These are phyloP conservation scores for Pocillopora grandis DNA, from an alignment of 92 coral and sea anemone genomes.

Conservation along the genomic window DNA sequence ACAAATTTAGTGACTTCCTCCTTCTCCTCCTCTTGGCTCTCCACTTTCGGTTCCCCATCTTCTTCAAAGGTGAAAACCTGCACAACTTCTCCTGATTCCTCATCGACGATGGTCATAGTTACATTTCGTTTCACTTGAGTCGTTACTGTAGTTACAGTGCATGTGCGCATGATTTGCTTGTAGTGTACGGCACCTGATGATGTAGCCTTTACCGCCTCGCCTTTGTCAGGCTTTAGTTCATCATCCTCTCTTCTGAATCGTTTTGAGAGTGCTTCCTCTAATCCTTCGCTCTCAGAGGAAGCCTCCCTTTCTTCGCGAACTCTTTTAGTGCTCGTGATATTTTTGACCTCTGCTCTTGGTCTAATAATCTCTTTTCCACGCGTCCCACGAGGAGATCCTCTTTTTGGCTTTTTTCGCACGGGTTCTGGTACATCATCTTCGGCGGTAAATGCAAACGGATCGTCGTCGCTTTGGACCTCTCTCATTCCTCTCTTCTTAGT, in stretches of 20 bases:
- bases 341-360: neutral
- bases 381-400: slow-evolving; percentile 3
- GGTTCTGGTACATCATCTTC: slow-evolving; percentile 66
- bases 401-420: slow-evolving; percentile 38
- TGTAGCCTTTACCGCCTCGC: neutral
- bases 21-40: slow-evolving; percentile 42
- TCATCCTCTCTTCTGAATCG: slow-evolving; percentile 28
- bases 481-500: slow-evolving; percentile 18
- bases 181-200: slow-evolving; percentile 40
- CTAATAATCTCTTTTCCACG: slow-evolving; percentile 1
- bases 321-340: neutral
- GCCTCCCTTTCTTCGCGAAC: slow-evolving; percentile 5
- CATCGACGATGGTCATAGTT: slow-evolving; percentile 45
- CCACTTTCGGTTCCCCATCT: slow-evolving; percentile 46
- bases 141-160: slow-evolving; percentile 57
- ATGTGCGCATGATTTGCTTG: slow-evolving; percentile 55
- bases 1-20: slow-evolving; percentile 36
- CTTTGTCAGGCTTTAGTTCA: neutral
- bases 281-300: slow-evolving; percentile 9
- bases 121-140: slow-evolving; percentile 59
- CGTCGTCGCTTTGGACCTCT: slow-evolving; percentile 33
- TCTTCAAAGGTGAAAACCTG: slow-evolving; percentile 52
- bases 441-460: slow-evolving; percentile 74
- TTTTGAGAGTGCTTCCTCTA: slow-evolving; percentile 20
- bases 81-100: slow-evolving; percentile 51